phyloP scores from a whole-genome alignment of 2,113 vertebrate genomes.

The Sisor rabdophorus region DNA sequence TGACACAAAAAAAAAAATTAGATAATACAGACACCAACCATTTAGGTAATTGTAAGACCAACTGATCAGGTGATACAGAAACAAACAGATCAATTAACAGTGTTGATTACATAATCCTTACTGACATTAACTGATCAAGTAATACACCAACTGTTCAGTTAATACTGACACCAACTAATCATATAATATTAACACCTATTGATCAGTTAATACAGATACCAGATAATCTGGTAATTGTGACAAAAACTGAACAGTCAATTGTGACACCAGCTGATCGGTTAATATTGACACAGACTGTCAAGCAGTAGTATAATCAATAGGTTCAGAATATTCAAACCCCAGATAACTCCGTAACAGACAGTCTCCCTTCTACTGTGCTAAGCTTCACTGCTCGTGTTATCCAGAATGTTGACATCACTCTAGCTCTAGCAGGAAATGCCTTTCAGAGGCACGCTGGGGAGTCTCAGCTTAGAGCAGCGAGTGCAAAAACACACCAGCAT shows the following conservation, averaged over 20 bases:
- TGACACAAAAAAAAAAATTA: slow-evolving; percentile 3
- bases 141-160: background rate
- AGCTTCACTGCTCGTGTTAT: slow-evolving; percentile 9
- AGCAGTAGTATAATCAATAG: slow-evolving; percentile 26
- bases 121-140: slow-evolving; percentile 4
- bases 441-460: slow-evolving; percentile 24
- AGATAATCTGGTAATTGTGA: too few relatives aligned
- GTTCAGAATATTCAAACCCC: slow-evolving; percentile 13
- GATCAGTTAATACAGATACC: too few relatives aligned
- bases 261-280: too few relatives aligned
- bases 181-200: too few relatives aligned
- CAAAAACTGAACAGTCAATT: too few relatives aligned
- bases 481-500: slow-evolving; percentile 9
- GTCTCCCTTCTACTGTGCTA: background rate
- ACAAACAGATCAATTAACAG: background rate
- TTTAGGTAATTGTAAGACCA: background rate
- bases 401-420: slow-evolving; percentile 31
- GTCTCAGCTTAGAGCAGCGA: slow-evolving; percentile 13
- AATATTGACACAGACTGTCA: slow-evolving; percentile 27
- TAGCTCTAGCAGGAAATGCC: slow-evolving; percentile 41
- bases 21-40: too few relatives aligned
- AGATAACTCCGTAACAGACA: slow-evolving; percentile 36
- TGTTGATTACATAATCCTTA: too few relatives aligned
- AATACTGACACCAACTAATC: background rate
- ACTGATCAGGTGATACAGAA: background rate